Base-by-base conservation (phyloP, 2,797 vertebrate genomes). In the Menidia menidia region DNA sequence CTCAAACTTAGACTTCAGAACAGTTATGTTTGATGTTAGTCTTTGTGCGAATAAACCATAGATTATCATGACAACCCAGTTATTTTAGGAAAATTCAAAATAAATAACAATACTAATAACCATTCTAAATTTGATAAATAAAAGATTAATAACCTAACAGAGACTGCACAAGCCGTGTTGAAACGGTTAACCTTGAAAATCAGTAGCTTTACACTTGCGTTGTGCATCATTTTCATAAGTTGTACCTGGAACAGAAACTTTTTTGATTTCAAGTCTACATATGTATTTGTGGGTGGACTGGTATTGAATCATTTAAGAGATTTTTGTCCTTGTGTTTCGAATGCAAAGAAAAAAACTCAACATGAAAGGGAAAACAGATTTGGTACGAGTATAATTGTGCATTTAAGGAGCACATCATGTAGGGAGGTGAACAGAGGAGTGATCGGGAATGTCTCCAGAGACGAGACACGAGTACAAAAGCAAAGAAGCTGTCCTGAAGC, bases 291-390 rank as follows among this genome's bases (percentile, higher is more conserved):
- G 54, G 16, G 14, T 25, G 45, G 4, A 39, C 25, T 30, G 9
- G 48, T 16, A 52, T 12, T 33, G 50, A 53, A 68, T 47, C 42
- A 31, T 64, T 72, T 67, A 53, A 61, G 59, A 51, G 70, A 58
- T 69, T 42, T 13, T 71, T 8, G 7, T 18, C 12, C 60, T 45
- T 57, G 62, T 62, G 35, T 35, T 44, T 39, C 5, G 41, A 56
- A 55, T 68, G 74, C 41, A 80, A 60, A 81, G 71, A 42, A 47
- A 12, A 66, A 77, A 71, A 35, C 47, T 25, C 15, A 11, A 73
- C 35, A 77, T 74, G 25, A 45, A 13, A 51, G 19, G 11, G 57
- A 59, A 74, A 32, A 11, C 4, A 16, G 67, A 64, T 76, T 69
- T 42, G n/a, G 73, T 75, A 2, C 6, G 14, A 52, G 61, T 63